Evolutionary conservation across 2,888 invertebrate genomes (phyloP), one percentile per base, ranked within the genome.

Genomic region (Ommatoiulus sabulosus): DNA sequence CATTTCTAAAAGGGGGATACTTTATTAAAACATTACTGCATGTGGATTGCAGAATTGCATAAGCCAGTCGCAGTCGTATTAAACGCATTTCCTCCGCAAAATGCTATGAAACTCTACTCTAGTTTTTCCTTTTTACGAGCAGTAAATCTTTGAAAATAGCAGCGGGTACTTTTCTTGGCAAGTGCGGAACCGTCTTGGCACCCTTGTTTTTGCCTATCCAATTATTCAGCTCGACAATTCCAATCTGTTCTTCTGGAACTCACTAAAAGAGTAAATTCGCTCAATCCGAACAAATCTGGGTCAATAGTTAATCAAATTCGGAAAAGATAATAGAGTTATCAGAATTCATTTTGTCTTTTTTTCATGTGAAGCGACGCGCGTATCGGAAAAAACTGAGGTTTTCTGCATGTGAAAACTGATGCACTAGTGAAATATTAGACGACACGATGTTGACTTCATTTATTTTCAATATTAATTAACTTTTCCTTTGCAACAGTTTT

Each of bases 261-360:
- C 17, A 6, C 63, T 63, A 17, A 63, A 17, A 63, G 63, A n/a
- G n/a, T n/a, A 63, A 63, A 63, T 63, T 17, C n/a, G 5, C n/a
- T 63, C n/a, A 10, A 63, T 63, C 17, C 63, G 2, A 63, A 17
- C 3, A 15, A n/a, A 63, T 63, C 63, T 63, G n/a, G 63, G 63
- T 5, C 63, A n/a, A 63, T 63, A 63, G 63, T n/a, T 63, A 63
- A 63, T 63, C 63, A 63, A 63, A 63, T 63, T 63, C n/a, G 63
- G 63, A 63, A 63, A 63, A 63, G 63, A 63, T 63, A 63, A 63
- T 63, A n/a, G 46, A 46, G 46, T 63, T 63, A 63, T 63, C 63
- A n/a, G 63, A 17, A 63, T 63, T 63, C n/a, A 63, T 63, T 52
- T 63, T 63, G 63, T 15, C n/a, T 63, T 63, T 2, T 10, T 17